Conservation (phyloP, 2,113 vertebrate genomes). For the Saguinus imperator region DNA sequence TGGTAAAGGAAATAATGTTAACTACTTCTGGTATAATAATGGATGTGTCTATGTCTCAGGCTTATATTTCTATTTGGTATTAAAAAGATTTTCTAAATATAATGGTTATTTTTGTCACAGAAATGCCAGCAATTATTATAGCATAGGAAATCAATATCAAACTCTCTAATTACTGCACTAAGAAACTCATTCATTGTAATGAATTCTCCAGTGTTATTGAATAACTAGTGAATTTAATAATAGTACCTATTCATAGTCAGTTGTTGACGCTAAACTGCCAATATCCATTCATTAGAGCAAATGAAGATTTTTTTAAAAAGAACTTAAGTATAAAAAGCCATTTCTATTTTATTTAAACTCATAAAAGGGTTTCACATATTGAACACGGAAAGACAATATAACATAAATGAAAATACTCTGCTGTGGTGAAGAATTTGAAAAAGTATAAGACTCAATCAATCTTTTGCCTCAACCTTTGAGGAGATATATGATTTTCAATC, state of each 20-base stretch:
- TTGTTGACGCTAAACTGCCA: slow-evolving; percentile 61
- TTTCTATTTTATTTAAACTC: slow-evolving; percentile 33
- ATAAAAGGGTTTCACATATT: slow-evolving; percentile 20
- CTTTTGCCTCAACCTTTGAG: neutral
- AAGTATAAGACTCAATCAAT: neutral
- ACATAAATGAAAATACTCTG: slow-evolving; percentile 47
- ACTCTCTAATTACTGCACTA: slow-evolving; percentile 54
- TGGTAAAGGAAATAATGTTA: neutral
- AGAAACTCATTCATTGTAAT: slow-evolving; percentile 50
- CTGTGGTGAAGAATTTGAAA: neutral
- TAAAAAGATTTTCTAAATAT: slow-evolving; percentile 50
- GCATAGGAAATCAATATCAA: slow-evolving; percentile 62
- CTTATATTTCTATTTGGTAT: slow-evolving; percentile 35
- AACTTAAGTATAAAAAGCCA: slow-evolving; percentile 23
- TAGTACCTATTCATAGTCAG: slow-evolving; percentile 52
- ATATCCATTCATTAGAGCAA: slow-evolving; percentile 49
- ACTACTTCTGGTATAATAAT: slow-evolving; percentile 31
- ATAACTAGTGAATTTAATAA: slow-evolving; percentile 54
- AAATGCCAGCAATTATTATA: slow-evolving; percentile 67
- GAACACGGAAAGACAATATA: slow-evolving; percentile 10
- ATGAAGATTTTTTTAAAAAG: slow-evolving; percentile 50
- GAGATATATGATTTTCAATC: slow-evolving; percentile 1
- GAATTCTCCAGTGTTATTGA: slow-evolving; percentile 53
- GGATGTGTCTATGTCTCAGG: neutral
- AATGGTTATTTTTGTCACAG: slow-evolving; percentile 66